Evolutionary conservation across 2,888 invertebrate species (phyloP).

Genomic region (Cheilosia variabilis): DNA sequence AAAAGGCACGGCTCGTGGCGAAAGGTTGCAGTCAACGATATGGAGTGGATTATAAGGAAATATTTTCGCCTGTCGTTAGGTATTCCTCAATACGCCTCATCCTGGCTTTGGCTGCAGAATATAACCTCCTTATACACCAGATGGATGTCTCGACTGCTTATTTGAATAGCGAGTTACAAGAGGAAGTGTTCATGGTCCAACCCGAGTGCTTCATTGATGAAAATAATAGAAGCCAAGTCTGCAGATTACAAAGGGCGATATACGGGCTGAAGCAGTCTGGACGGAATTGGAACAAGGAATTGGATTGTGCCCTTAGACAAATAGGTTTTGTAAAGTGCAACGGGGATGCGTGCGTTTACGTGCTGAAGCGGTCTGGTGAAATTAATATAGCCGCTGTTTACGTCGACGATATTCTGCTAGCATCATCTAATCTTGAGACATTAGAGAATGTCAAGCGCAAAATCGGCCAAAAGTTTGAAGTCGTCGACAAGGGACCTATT

Average conservation of each 20-base stretch:
- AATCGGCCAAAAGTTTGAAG: slow-evolving; percentile 30
- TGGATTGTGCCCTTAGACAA: slow-evolving; percentile 30
- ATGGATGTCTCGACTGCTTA: slow-evolving; percentile 52
- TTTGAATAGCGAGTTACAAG: slow-evolving; percentile 41
- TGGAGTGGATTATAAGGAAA: slow-evolving; percentile 39
- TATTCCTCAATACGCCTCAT: slow-evolving; percentile 52
- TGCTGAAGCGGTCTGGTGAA: slow-evolving; percentile 16
- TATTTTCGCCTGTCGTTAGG: slow-evolving; percentile 33
- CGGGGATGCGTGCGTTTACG: slow-evolving; percentile 40
- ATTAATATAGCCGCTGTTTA: slow-evolving; percentile 48
- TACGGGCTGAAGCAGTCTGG: slow-evolving; percentile 57
- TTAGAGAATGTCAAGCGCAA: slow-evolving; percentile 20
- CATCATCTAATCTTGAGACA: slow-evolving; percentile 11
- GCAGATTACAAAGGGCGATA: slow-evolving; percentile 35
- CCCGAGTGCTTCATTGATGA: slow-evolving; percentile 18
- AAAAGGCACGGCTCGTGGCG: slow-evolving; percentile 39
- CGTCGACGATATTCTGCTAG: slow-evolving; percentile 39
- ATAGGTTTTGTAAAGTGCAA: slow-evolving; percentile 39
- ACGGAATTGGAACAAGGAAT: slow-evolving; percentile 41
- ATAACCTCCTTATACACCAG: slow-evolving; percentile 43
- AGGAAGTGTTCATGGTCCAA: slow-evolving; percentile 25
- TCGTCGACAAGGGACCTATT: slow-evolving; percentile 39
- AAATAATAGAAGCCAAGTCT: slow-evolving; percentile 36
- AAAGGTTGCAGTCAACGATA: slow-evolving; percentile 39
- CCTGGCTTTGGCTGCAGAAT: slow-evolving; percentile 36